Evolutionary conservation across 2,888 invertebrate species (phyloP), one percentile per base, ranked within the genome.

Genomic region (Drosophila lacicola): DNA sequence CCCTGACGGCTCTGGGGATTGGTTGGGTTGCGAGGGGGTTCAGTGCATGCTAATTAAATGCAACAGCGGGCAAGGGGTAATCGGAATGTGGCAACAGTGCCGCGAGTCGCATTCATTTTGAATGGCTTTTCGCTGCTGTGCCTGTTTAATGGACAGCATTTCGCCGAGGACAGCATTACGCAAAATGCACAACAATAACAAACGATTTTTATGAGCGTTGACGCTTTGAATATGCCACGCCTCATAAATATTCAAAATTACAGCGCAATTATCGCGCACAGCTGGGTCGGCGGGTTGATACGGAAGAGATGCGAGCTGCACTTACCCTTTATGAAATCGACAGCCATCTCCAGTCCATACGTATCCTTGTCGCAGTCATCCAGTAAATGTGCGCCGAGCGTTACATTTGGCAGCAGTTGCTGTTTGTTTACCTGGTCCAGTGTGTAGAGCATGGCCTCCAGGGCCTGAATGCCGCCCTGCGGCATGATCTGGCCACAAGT

Each of bases 351-450:
- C 77, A 98, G 93, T 0, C 98, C 98, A 90, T 98, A 98, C 0
- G 98, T 98, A 91, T 98, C 98, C 93, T 97, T 97, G 93, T 98
- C 98, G 92, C 98, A 98, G 92, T 98, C 98, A 90, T 98, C 98
- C 73, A 98, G 93, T 56, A 98, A 95, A 90, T 98, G 96, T 10
- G 97, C 97, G 41, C 98, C 98, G 11, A 98, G 93, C 5, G 94
- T 95, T 56, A 98, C 95, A 55, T 96, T 96, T 0, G 96, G 96
- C 73, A 97, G 93, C 74, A 96, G 93, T 61, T 94, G 93, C 62
- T 93, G 91, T 67, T 94, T 93, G 91, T 97, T 97, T 57, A 97
- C 94, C 78, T 95, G 94, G 91, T 98, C 98, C 88, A 98, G 92
- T 0, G 98, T 98, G 91, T 95, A 98, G 47, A 98, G 93, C 98